Percentiles rank a stretch among this genome's conserved stretches.
Evolutionary conservation across 2,113 vertebrate genomes (phyloP).

Genomic region (Syngnathus floridae): DNA sequence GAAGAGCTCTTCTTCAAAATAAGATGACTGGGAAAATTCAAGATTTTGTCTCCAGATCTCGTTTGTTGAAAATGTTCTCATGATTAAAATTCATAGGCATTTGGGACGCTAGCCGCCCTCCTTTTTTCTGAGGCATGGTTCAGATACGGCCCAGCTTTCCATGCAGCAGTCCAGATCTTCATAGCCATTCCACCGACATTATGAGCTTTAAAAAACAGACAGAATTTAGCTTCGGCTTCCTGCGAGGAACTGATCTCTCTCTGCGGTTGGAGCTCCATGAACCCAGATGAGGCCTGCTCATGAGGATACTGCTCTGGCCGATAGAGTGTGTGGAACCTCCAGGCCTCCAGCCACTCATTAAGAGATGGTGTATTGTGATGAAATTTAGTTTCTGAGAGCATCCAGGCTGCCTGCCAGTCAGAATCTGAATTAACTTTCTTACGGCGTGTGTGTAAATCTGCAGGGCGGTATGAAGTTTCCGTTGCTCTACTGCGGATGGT

Average conservation of each 20-base stretch:
- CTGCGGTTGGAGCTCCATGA: conserved; percentile 25
- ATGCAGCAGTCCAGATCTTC: conserved; percentile 35
- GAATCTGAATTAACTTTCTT: neutral
- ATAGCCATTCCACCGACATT: conserved; percentile 29
- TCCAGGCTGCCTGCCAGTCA: conserved; percentile 54
- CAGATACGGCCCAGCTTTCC: conserved; percentile 5
- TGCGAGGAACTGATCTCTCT: conserved; percentile 9
- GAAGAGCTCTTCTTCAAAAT: too few relatives aligned
- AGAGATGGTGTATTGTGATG: conserved; percentile 44
- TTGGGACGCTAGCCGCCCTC: too few relatives aligned
- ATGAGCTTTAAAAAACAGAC: conserved; percentile 26
- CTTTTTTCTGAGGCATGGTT: neutral
- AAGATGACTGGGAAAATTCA: too few relatives aligned
- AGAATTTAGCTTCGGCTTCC: conserved; percentile 14
- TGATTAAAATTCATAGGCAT: too few relatives aligned
- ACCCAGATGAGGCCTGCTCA: neutral
- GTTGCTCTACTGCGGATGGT: neutral
- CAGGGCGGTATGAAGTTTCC: neutral
- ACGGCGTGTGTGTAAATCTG: too few relatives aligned
- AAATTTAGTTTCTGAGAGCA: conserved; percentile 38
- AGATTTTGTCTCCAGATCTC: too few relatives aligned
- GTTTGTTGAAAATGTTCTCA: too few relatives aligned
- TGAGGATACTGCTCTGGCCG: too few relatives aligned
- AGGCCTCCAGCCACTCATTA: conserved; percentile 47
- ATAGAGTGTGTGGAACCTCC: conserved; percentile 31